Evolutionary conservation across 2,888 invertebrate genomes (phyloP).

Genomic region (Terebella lapidaria): DNA sequence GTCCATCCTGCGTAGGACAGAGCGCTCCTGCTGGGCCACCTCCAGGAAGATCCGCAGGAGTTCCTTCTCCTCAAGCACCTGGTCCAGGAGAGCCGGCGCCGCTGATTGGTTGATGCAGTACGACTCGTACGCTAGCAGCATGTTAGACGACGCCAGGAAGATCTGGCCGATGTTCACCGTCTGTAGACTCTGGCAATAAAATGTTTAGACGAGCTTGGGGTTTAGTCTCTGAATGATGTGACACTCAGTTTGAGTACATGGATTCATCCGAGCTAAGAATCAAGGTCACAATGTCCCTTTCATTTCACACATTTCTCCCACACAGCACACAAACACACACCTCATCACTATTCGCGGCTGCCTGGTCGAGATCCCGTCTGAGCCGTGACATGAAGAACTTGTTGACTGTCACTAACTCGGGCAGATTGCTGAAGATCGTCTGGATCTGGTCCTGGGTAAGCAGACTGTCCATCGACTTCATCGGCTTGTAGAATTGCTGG

Average conservation of each 20-base stretch:
- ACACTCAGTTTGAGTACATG: no score
- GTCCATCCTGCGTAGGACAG: conserved; percentile 87
- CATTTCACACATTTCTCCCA: no score
- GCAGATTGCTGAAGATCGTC: conserved; percentile 87
- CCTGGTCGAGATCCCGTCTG: conserved; percentile 79
- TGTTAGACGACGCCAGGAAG: conserved; percentile 77
- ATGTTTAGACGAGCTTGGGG: no score
- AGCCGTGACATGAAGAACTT: conserved; percentile 79
- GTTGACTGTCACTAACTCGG: conserved; percentile 74
- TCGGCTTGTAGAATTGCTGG: conserved; percentile 61
- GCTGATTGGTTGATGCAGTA: conserved; percentile 72
- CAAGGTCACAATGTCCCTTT: no score
- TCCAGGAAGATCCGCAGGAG: conserved; percentile 86
- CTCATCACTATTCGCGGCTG: conserved; percentile 61
- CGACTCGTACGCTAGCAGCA: conserved; percentile 90
- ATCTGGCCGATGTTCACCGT: conserved; percentile 87
- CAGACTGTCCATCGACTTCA: conserved; percentile 86
- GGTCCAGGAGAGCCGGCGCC: conserved; percentile 25
- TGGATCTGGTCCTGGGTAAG: conserved; percentile 85
- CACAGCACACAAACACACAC: conserved; percentile 25
- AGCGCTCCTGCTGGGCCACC: conserved; percentile 95
- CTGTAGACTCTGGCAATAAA: conserved; percentile 62
- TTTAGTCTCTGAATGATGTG: no score
- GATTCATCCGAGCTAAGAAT: no score
- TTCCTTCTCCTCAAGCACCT: conserved; percentile 83